Base-by-base conservation (phyloP, 1,140 invertebrate genomes). In the Potamilus streckersoni region DNA sequence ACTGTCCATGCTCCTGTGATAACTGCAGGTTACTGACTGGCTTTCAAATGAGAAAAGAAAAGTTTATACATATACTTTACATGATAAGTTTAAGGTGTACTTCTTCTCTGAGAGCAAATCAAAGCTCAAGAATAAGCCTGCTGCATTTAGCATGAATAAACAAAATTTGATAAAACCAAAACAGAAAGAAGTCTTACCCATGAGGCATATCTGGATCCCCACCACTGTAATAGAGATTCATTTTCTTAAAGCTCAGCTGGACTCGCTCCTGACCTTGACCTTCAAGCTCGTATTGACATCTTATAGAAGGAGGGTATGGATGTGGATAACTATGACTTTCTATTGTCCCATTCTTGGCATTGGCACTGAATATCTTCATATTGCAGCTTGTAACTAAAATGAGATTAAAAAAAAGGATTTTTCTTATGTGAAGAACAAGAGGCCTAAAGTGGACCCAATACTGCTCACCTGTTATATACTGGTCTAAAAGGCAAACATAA, bases 241-340 rank as follows among this genome's bases (percentile, higher is more conserved):
- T 79, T 65, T 85, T 77, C 8, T 80, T 78, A 74, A 98, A 98
- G 82, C 95, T 93, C 67, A 98, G 92, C 83, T 95, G 94, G 67
- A 98, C 94, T 81, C 94, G 93, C 87, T 98, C 95, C 72, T 93
- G 93, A 60, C 92, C 91, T 27, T 92, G 92, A 15, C 96, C 97
- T 83, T 96, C 93, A 89, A 98, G 98, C 87, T 95, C 96, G 88
- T 97, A 98, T 90, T 97, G 94, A 87, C 97, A 98, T 83, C 96
- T 95, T 0, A 96, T 95, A 86, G 96, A 94, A 76, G 95, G 91
- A 0, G 96, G 95, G 91, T 98, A 98, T 57, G 93, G 93, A 5
- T 96, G 96, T 0, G 97, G 97, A 85, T 95, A 96, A 90, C 97
- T 97, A 2, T 96, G 96, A 31, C 95, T 96, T 69, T 93, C 93